A percentile compares a stretch with the other conserved stretches of the same genome.
Evolutionary conservation across 2,797 vertebrate species (phyloP).

Genomic region (Tympanoctomys barrerae): DNA sequence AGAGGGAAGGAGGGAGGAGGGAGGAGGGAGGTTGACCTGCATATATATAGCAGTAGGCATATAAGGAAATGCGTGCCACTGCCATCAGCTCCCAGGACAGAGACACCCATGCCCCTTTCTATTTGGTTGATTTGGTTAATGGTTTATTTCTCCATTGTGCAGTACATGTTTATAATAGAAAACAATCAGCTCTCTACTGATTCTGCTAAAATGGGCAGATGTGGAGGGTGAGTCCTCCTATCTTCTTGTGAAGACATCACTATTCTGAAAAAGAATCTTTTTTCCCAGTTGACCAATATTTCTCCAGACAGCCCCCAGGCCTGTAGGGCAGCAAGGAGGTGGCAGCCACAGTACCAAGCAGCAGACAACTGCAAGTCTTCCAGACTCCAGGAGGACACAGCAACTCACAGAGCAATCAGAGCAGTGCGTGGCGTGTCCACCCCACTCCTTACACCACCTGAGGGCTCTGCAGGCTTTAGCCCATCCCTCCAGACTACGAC

Average conservation of each 20-base stretch:
- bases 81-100: background rate
- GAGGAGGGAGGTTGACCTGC: background rate
- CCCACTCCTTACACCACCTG: rapidly evolving
- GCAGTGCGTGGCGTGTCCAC: background rate
- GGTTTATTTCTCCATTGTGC: background rate
- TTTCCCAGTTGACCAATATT: background rate
- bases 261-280: background rate
- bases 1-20: no score
- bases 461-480: background rate
- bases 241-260: background rate
- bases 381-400: background rate
- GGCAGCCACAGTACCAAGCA: background rate
- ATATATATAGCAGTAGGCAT: background rate
- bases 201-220: background rate
- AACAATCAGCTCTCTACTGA: slow-evolving; percentile 43
- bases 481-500: background rate
- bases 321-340: background rate
- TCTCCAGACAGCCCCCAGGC: background rate
- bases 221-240: background rate
- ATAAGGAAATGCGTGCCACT: background rate
- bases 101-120: background rate
- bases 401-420: rapidly evolving
- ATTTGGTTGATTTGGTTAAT: background rate
- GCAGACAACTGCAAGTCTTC: background rate
- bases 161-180: background rate